Percentiles rank a stretch among this genome's conserved stretches.
These are phyloP conservation scores for Mayetiola destructor DNA, from an alignment of 2,888 invertebrate species.

Conservation along the genomic window DNA sequence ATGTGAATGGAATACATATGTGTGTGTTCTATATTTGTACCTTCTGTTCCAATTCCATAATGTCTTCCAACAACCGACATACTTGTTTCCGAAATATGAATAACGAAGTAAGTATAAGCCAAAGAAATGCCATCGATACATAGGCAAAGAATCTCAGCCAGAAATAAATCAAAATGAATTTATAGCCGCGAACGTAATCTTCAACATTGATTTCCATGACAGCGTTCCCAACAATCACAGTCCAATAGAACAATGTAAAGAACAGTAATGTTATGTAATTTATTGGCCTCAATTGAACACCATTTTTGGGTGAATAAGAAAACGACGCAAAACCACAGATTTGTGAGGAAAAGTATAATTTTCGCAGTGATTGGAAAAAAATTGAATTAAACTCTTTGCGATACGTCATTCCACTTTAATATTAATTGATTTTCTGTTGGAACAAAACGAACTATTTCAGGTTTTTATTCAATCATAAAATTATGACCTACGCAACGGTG, in stretches of 20 bases:
- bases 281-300: neutral
- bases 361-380: neutral
- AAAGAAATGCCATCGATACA: neutral
- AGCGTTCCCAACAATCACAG: neutral
- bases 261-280: neutral
- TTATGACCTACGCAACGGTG: neutral
- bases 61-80: neutral
- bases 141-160: neutral
- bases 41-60: neutral
- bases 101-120: neutral
- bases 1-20: neutral
- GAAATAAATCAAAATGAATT: neutral
- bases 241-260: neutral
- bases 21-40: neutral
- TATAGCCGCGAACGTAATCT: too few relatives aligned
- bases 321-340: neutral
- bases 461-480: neutral
- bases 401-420: neutral
- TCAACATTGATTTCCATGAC: neutral
- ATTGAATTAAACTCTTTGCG: neutral
- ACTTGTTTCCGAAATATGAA: neutral
- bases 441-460: neutral
- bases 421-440: neutral
- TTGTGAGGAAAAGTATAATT: neutral
- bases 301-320: neutral